These are phyloP conservation scores for Entomobrya multifasciata DNA, from an alignment of 2,888 invertebrate genomes.

Conservation along the genomic window DNA sequence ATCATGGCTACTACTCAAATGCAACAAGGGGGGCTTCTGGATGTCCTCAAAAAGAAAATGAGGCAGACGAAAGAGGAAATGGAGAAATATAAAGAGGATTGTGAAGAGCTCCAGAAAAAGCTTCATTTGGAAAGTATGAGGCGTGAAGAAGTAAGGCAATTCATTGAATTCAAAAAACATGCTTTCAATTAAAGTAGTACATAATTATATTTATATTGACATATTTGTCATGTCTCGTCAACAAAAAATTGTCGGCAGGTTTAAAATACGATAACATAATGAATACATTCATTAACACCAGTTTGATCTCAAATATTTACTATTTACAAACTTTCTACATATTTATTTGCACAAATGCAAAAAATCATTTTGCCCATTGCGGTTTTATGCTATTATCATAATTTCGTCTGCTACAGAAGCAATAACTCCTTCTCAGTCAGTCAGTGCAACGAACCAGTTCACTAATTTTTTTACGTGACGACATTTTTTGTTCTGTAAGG, in stretches of 20 bases:
- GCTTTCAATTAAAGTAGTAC: constrained; percentile 27
- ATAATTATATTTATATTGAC: background rate
- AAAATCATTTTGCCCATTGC: constrained; percentile 23
- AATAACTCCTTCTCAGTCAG: background rate
- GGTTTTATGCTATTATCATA: constrained; percentile 8
- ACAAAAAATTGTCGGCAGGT: too few species aligned
- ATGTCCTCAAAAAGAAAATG: constrained; percentile 99
- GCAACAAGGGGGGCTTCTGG: constrained; percentile 95
- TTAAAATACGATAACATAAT: too few species aligned
- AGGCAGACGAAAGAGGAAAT: constrained; percentile 99
- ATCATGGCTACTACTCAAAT: constrained; percentile 87
- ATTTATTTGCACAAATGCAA: constrained; percentile 12
- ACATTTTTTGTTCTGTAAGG: background rate
- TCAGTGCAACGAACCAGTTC: constrained; percentile 45
- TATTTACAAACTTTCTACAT: background rate
- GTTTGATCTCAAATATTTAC: background rate
- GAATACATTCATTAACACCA: too few species aligned
- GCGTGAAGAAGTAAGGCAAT: constrained; percentile 95
- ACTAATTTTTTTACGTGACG: background rate
- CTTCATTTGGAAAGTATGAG: constrained; percentile 97
- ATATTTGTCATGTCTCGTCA: too few species aligned
- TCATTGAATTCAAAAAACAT: background rate
- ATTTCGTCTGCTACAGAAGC: background rate
- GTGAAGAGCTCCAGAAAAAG: constrained; percentile 97
- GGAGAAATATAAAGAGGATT: constrained; percentile 98